These are phyloP conservation scores for Heloderma charlesbogerti DNA, from an alignment of 2,113 vertebrate species.

Conservation along the genomic window DNA sequence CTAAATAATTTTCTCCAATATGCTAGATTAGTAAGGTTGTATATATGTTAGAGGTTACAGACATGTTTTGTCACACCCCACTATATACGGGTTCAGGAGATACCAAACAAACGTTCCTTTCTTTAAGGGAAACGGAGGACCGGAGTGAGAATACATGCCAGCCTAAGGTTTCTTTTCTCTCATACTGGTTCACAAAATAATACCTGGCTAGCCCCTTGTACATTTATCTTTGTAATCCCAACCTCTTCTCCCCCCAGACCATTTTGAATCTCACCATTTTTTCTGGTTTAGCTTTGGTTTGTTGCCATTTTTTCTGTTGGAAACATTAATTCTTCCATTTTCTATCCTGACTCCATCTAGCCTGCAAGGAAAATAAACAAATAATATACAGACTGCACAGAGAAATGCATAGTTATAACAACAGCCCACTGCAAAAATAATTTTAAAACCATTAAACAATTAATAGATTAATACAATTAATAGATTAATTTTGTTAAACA, in stretches of 20 bases:
- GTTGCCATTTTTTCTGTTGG: slow-evolving; percentile 85
- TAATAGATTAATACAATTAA: neutral
- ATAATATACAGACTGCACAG: neutral
- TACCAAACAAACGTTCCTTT: neutral
- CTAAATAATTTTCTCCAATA: neutral
- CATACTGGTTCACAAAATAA: neutral
- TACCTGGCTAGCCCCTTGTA: neutral
- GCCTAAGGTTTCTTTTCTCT: neutral
- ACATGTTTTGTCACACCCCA: neutral
- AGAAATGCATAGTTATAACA: neutral
- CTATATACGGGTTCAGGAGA: no score
- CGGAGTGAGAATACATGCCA: neutral
- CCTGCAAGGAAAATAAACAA: slow-evolving; percentile 72
- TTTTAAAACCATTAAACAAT: neutral
- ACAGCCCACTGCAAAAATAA: neutral
- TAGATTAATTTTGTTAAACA: no score
- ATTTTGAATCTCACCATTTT: slow-evolving; percentile 81
- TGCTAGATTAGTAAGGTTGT: neutral
- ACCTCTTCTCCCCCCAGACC: neutral
- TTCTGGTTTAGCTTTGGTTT: slow-evolving; percentile 87
- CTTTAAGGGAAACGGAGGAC: neutral
- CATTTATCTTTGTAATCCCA: neutral
- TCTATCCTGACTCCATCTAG: slow-evolving; percentile 92
- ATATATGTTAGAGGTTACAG: neutral
- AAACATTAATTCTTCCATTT: slow-evolving; percentile 87